phyloP scores from a whole-genome alignment of 2,113 vertebrate species.

The Podarcis muralis region DNA sequence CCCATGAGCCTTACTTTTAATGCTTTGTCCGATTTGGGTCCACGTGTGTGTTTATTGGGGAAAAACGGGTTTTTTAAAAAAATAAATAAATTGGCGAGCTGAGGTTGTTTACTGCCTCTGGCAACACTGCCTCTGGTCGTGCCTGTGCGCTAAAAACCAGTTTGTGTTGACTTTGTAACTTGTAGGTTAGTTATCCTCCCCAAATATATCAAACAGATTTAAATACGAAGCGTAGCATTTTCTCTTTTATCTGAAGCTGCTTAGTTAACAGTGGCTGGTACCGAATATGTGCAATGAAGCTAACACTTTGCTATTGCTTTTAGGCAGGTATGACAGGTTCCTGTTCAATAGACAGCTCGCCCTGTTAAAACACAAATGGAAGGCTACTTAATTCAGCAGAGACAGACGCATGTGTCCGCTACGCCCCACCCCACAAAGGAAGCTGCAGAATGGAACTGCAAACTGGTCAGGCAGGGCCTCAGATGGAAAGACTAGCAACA shows the following conservation, averaged over 20 bases:
- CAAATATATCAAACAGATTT: neutral
- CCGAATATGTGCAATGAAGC: neutral
- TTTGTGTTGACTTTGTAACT: neutral
- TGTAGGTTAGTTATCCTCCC: neutral
- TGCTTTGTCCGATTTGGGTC: neutral
- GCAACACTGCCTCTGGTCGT: neutral
- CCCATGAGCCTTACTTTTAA: neutral
- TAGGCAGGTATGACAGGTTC: conserved; percentile 27
- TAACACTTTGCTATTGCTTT: conserved; percentile 29
- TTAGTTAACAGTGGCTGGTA: neutral
- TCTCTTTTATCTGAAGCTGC: neutral
- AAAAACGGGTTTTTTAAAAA: too few relatives aligned
- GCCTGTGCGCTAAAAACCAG: neutral
- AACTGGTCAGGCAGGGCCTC: conserved; percentile 10
- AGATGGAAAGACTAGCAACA: neutral
- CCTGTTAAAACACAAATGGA: conserved; percentile 23
- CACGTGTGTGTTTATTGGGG: neutral
- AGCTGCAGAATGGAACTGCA: conserved; percentile 9
- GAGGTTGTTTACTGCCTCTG: neutral
- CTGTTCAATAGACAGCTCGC: conserved; percentile 18
- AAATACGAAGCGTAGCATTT: neutral
- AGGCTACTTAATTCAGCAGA: conserved; percentile 29
- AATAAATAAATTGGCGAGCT: too few relatives aligned
- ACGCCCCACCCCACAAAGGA: neutral
- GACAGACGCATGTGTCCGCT: neutral